Conservation (phyloP, 1,140 invertebrate genomes). For the Drosophila eugracilis region DNA sequence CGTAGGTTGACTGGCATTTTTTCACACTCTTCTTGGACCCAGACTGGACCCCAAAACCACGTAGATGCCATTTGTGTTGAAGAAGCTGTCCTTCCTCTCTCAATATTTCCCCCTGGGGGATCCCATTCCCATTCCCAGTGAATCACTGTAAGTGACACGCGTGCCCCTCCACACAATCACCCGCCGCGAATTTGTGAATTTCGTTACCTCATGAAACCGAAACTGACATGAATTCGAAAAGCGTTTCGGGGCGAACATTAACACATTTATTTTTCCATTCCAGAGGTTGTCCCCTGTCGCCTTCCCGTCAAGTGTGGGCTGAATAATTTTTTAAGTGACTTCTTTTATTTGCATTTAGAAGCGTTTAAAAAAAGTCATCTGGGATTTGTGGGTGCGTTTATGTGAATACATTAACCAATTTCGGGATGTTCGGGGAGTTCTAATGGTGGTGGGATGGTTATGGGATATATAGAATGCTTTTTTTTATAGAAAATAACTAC, state of each 20-base stretch:
- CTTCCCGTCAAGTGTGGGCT: conserved; percentile 46
- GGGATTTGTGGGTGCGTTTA: conserved; percentile 54
- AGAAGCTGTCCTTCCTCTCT: conserved; percentile 3
- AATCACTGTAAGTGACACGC: conserved; percentile 70
- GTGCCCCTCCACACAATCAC: conserved; percentile 26
- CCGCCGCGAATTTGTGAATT: conserved; percentile 60
- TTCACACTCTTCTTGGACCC: conserved; percentile 4
- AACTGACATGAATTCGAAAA: conserved; percentile 80
- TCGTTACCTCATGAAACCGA: conserved; percentile 69
- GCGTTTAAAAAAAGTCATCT: conserved; percentile 50
- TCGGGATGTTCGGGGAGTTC: not conserved
- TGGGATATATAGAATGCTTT: not conserved
- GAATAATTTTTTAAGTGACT: conserved; percentile 77
- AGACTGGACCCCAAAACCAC: conserved; percentile 42
- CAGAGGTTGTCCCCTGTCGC: conserved; percentile 23
- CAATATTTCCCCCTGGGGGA: conserved; percentile 28
- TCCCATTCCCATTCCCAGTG: conserved; percentile 8
- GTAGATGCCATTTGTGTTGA: conserved; percentile 67
- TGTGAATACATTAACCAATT: conserved; percentile 58
- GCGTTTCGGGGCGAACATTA: conserved; percentile 67
- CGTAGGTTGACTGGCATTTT: not conserved
- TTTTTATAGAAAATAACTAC: no score
- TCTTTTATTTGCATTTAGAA: conserved; percentile 75
- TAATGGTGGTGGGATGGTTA: not conserved
- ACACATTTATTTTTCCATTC: conserved; percentile 63